A percentile compares a stretch with the other conserved stretches of the same genome.
Evolutionary conservation across 2,888 invertebrate genomes (phyloP).

Genomic region (Pocota personata): DNA sequence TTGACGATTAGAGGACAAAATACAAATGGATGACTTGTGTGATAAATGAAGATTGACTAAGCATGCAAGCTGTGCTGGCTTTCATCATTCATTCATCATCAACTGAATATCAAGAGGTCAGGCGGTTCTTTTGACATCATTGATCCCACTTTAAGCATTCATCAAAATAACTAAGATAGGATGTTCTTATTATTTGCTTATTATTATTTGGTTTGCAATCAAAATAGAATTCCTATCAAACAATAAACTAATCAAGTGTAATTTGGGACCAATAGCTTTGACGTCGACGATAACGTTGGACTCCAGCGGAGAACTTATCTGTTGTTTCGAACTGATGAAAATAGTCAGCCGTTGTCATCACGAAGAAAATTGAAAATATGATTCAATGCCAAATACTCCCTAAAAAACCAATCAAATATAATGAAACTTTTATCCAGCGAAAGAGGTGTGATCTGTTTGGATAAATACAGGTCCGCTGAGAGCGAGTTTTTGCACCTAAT

Average conservation of each 20-base stretch:
- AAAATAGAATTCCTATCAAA: conserved; percentile 1
- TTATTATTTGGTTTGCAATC: not conserved
- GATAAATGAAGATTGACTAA: not conserved
- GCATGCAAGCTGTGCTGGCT: not conserved
- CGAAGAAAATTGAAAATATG: too few relatives aligned
- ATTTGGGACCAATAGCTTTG: not conserved
- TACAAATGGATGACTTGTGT: not conserved
- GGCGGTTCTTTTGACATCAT: conserved; percentile 13
- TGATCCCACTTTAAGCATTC: conserved; percentile 9
- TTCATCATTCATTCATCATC: not conserved
- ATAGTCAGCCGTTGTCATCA: not conserved
- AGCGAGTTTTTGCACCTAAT: too few relatives aligned
- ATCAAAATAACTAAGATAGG: not conserved
- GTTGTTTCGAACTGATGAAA: not conserved
- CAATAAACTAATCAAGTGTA: not conserved
- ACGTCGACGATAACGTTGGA: not conserved
- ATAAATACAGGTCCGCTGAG: too few relatives aligned
- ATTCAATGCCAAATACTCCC: too few relatives aligned
- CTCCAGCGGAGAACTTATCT: not conserved
- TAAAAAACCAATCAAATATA: too few relatives aligned
- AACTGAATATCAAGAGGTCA: conserved; percentile 10
- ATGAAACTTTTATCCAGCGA: too few relatives aligned
- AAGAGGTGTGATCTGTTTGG: too few relatives aligned
- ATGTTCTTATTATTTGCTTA: not conserved
- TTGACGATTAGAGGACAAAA: not conserved